Conservation (phyloP, 2,113 vertebrate genomes). For the Aptenodytes patagonicus region DNA sequence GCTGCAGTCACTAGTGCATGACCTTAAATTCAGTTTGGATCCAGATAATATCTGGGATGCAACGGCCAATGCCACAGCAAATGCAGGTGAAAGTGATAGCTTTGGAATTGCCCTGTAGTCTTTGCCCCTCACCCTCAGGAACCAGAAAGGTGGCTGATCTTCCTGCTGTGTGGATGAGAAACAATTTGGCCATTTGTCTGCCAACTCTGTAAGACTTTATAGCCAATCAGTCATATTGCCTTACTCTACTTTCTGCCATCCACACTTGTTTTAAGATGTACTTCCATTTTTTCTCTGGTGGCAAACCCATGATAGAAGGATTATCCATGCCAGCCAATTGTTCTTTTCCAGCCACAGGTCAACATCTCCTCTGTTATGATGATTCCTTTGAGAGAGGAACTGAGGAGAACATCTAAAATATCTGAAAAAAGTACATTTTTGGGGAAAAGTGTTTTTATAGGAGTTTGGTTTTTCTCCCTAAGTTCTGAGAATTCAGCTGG, state of each 20-base stretch:
- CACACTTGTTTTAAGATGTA: neutral
- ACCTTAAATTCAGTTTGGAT: neutral
- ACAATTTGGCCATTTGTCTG: neutral
- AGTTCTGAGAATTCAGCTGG: neutral
- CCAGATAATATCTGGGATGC: neutral
- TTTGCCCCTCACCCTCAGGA: neutral
- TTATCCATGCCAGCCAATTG: neutral
- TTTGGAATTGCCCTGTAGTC: accelerated
- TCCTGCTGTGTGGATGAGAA: neutral
- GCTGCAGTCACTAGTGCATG: neutral
- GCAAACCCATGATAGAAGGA: neutral
- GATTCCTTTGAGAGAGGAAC: neutral
- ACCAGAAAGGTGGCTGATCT: neutral
- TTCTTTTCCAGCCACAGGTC: neutral
- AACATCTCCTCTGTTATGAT: neutral
- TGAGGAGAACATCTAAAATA: neutral
- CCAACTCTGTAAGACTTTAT: neutral
- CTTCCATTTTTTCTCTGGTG: neutral
- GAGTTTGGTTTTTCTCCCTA: neutral
- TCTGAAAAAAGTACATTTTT: neutral
- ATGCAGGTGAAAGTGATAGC: neutral
- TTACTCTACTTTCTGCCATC: neutral
- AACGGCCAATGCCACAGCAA: neutral
- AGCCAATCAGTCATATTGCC: no score
- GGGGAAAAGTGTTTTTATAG: neutral